Percentiles rank a stretch among this genome's conserved stretches.
phyloP scores from a whole-genome alignment of 2,113 vertebrate species.

The Macrotis lagotis region DNA sequence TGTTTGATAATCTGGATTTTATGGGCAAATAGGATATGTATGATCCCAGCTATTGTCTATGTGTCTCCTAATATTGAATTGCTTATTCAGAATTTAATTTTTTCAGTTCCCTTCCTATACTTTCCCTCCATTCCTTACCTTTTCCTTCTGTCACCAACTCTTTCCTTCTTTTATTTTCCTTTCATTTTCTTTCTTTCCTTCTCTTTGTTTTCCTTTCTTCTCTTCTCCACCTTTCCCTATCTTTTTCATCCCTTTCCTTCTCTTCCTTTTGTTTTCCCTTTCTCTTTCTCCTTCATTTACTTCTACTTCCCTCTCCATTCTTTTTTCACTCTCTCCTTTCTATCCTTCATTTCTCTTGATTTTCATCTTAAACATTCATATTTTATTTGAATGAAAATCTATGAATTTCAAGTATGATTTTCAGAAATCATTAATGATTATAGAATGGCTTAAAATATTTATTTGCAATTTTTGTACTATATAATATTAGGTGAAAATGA shows the following conservation, averaged over 20 bases:
- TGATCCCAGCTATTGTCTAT: background rate
- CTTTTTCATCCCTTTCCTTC: background rate
- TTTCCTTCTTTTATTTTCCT: background rate
- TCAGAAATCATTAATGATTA: conserved; percentile 51
- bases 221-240: background rate
- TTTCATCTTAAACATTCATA: conserved; percentile 21
- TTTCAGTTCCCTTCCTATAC: background rate
- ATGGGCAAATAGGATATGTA: background rate
- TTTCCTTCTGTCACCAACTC: background rate
- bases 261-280: background rate
- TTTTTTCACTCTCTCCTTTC: background rate
- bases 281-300: background rate
- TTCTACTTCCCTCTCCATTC: background rate
- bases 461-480: conserved; percentile 53
- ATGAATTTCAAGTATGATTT: conserved; percentile 39
- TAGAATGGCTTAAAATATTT: conserved; percentile 56
- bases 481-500: conserved; percentile 47
- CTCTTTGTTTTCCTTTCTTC: background rate
- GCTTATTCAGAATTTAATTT: background rate
- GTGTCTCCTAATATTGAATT: conserved; percentile 13
- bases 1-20: background rate
- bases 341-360: background rate
- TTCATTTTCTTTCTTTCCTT: background rate
- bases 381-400: conserved; percentile 3
- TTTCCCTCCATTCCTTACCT: background rate